Percentiles rank a stretch among this genome's conserved stretches.
These are phyloP conservation scores for Zoanthus gigantus DNA, from an alignment of 92 coral and sea anemone genomes.

Conservation along the genomic window DNA sequence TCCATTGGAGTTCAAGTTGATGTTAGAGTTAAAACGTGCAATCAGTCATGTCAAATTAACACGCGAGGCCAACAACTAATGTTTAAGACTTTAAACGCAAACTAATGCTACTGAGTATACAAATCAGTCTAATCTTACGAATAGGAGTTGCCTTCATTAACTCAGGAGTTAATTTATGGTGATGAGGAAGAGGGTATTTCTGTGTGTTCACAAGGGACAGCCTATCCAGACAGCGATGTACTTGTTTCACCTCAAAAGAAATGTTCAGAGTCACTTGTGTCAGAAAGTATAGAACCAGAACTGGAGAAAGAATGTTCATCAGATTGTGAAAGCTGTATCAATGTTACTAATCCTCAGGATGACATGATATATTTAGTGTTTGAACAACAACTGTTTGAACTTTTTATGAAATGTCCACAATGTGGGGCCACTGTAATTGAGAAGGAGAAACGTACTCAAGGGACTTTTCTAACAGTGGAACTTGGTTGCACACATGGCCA, in stretches of 20 bases:
- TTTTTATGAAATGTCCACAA: not conserved
- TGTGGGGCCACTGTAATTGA: constrained; percentile 1
- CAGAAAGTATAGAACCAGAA: constrained; percentile 9
- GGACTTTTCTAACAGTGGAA: not conserved
- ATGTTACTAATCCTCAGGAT: constrained; percentile 5
- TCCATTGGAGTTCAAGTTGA: not conserved
- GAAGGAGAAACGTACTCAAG: constrained; percentile 1
- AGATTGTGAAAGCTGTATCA: too few relatives aligned
- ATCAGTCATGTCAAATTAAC: constrained; percentile 26
- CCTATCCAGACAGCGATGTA: not conserved
- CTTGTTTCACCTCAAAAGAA: constrained; percentile 21
- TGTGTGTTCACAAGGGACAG: not conserved
- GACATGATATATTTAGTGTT: not conserved
- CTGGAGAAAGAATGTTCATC: not conserved
- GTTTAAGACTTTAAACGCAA: constrained; percentile 1
- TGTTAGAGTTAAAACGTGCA: not conserved
- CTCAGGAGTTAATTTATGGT: not conserved
- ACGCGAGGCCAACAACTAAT: not conserved
- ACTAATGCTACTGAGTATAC: not conserved
- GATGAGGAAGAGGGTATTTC: not conserved
- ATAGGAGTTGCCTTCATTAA: not conserved
- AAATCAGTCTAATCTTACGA: not conserved
- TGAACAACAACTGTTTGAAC: not conserved
- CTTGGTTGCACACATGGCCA: not conserved
- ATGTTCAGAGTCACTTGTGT: not conserved